phyloP scores from a whole-genome alignment of 2,113 vertebrate species.

The Meleagris gallopavo region DNA sequence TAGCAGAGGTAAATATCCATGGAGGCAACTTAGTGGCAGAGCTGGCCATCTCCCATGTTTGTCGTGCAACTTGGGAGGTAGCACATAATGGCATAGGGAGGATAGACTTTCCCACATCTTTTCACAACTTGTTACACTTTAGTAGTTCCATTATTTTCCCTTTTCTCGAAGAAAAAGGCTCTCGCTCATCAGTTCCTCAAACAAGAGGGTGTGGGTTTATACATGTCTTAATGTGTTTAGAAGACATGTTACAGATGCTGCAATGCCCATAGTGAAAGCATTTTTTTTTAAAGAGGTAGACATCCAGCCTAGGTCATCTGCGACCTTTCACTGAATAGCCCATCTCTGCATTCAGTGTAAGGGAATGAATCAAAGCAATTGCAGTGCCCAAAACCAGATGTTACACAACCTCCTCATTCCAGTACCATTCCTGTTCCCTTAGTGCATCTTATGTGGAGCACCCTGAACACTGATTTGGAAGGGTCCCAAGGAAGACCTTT shows the following conservation, averaged over 20 bases:
- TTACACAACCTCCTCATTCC: not conserved
- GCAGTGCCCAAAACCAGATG: not conserved
- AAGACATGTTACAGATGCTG: not conserved
- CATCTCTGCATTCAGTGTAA: not conserved
- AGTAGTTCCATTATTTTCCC: not conserved
- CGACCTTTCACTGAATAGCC: not conserved
- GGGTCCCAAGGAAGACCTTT: not conserved
- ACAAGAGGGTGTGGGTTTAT: not conserved
- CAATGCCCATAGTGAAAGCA: not conserved
- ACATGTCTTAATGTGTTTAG: not conserved
- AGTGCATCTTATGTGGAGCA: accelerated
- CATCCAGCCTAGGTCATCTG: not conserved
- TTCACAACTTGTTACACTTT: not conserved
- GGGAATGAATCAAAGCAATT: not conserved
- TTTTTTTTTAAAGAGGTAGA: not conserved
- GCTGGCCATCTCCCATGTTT: not conserved
- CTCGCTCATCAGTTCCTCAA: not conserved
- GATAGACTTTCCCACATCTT: not conserved
- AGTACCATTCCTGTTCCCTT: not conserved
- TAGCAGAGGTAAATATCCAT: not conserved
- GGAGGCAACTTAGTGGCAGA: not conserved
- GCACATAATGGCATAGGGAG: not conserved
- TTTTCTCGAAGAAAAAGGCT: not conserved
- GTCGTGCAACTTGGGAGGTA: not conserved
- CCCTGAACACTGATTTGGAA: accelerated